Conservation (phyloP, 2,113 vertebrate species). For the Tupaia chinensis region DNA sequence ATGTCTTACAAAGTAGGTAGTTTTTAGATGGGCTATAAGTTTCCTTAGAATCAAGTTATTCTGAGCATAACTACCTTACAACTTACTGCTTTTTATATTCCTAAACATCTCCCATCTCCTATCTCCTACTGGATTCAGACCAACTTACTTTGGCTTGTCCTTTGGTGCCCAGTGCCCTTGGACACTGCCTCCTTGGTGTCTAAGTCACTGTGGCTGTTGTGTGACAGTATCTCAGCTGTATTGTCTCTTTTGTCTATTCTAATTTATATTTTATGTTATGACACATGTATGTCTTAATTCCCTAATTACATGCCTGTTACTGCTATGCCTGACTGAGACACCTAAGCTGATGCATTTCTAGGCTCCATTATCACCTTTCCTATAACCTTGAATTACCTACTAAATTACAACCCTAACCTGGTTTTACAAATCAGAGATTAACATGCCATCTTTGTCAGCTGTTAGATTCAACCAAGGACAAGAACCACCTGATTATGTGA, state of each 20-base stretch:
- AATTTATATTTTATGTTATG: slow-evolving; percentile 16
- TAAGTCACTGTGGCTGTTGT: neutral
- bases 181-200: neutral
- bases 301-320: neutral
- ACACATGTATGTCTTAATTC: neutral
- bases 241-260: neutral
- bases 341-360: neutral
- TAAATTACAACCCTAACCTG: neutral
- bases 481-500: too few species aligned
- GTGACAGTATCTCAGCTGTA: neutral
- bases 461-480: too few species aligned
- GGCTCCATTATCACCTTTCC: neutral
- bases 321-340: neutral
- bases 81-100: neutral
- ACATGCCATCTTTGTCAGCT: too few species aligned
- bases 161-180: neutral
- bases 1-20: neutral
- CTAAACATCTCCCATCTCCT: neutral
- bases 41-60: neutral
- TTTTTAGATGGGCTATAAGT: neutral
- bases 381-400: neutral
- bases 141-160: neutral
- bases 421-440: too few species aligned
- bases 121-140: neutral
- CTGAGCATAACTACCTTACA: neutral